Percentiles rank a stretch among this genome's conserved stretches.
phyloP scores from a whole-genome alignment of 2,888 invertebrate species.

The Hydraecia micacea region DNA sequence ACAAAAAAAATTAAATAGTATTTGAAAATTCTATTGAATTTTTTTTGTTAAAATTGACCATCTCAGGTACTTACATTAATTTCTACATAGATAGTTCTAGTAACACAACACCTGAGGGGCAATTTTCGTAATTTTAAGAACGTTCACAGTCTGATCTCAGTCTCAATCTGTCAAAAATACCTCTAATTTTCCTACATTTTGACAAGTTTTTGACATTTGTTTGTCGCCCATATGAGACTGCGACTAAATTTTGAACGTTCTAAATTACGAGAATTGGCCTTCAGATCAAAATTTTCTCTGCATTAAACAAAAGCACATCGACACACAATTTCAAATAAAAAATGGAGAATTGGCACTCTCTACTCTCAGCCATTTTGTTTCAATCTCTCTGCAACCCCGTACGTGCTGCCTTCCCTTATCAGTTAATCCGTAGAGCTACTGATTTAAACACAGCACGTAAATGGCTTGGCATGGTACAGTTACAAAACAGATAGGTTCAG shows the following conservation, averaged over 20 bases:
- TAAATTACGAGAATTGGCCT: too few relatives aligned
- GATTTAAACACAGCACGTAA: slow-evolving; percentile 44
- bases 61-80: neutral
- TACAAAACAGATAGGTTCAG: too few relatives aligned
- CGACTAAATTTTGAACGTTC: too few relatives aligned
- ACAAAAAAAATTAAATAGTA: too few relatives aligned
- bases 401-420: slow-evolving; percentile 26
- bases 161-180: too few relatives aligned
- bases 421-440: slow-evolving; percentile 22
- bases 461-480: slow-evolving; percentile 9
- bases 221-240: too few relatives aligned
- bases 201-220: too few relatives aligned
- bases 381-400: slow-evolving; percentile 2
- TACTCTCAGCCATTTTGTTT: slow-evolving; percentile 27
- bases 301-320: neutral
- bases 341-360: neutral
- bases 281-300: neutral
- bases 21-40: too few relatives aligned
- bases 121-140: too few relatives aligned
- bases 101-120: neutral
- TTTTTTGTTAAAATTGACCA: too few relatives aligned
- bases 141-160: too few relatives aligned
- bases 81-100: neutral
- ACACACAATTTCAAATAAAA: neutral
- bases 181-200: too few relatives aligned